Base-by-base conservation (phyloP, 2,797 vertebrate genomes). In the Etheostoma nigrum region DNA sequence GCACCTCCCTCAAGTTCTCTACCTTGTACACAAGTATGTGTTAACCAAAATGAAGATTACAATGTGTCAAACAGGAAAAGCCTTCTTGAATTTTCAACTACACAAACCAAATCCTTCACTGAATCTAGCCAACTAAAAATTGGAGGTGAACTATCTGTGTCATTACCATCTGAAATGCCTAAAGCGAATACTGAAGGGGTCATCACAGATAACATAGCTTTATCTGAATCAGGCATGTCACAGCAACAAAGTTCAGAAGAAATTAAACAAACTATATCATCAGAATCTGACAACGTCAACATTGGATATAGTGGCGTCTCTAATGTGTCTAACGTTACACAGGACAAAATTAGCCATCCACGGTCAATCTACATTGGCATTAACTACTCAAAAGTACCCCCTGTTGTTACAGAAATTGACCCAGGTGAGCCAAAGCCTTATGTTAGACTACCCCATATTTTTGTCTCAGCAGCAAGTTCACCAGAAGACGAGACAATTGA, bases 391-490 rank as follows among this genome's bases (percentile, higher is more conserved):
- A 74, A 83, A 53, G 69, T 21, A 47, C 45, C 76, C 66, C 25
- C 58, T 76, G 36, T 52, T 64, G 72, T 79, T 48, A 40, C 12
- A 25, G 79, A 72, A 52, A 68, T 75, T 49, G 33, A 85, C 47
- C 47, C 67, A 70, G 71, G 9, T 73, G 87, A 87, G 36, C 61
- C 21, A 53, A 74, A 58, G 63, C 83, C 81, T 25, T 93, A 91
- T 60, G 69, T 93, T 60, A 92, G 93, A 83, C 79, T 95, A 57
- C 94, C 94, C 54, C 93, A 95, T 70, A 92, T 95, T 78, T 94
- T 94, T 87, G 81, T 95, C 64, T 94, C 94, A 52, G 92, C 92
- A 73, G 91, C 95, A 78, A 94, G 91, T 82, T 91, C 92, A 75
- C 92, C 92, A 76, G 94, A 95, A 83, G 93, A 94, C 14, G 90